Base-by-base conservation (phyloP, 2,888 invertebrate species). In the Tetheella fluctuosa region DNA sequence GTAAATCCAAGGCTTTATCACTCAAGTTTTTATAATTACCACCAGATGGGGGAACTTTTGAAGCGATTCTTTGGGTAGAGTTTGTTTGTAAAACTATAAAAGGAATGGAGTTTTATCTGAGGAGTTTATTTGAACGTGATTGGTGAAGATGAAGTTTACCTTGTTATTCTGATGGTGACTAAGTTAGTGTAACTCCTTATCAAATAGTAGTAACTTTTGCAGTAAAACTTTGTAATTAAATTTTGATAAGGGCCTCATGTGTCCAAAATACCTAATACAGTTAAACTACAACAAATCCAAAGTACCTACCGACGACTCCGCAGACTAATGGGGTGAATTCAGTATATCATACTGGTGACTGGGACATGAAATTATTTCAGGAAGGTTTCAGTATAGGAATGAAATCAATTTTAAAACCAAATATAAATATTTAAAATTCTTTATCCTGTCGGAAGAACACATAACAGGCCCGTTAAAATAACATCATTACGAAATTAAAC, bases 1-100 rank as follows among this genome's bases (percentile, higher is more conserved):
- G 61, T 74, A 73, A 73, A 76, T 73, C 62, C 56, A 37, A 5
- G 58, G 67, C 59, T 71, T 76, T 68, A 73, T 67, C 64, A 67
- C 55, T 53, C 53, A 68, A 74, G 60, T 73, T 63, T 73, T 62
- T 68, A 63, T 69, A 69, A 66, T 69, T 64, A 63, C 64, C 60
- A 54, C 63, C 69, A 68, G 70, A 70, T 71, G 65, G 63, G 25
- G 54, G 68, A 25, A 61, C 8, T 48, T 48, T 48, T 10, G 10
- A 20, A 20, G 20, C 8, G 20, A 34, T 10, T 48, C 48, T 48
- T 20, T 48, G 20, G 17, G 20, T 48, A 20, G 48, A 8, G 10
- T 48, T 7, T 48, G 48, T 48, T 48, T 48, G 48, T 20, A 48
- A 52, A 69, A 71, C 64, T 59, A 56, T 55, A 17, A 48, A 48